Base-by-base conservation (phyloP, 1,140 invertebrate species). In the Drosophila obscura region DNA sequence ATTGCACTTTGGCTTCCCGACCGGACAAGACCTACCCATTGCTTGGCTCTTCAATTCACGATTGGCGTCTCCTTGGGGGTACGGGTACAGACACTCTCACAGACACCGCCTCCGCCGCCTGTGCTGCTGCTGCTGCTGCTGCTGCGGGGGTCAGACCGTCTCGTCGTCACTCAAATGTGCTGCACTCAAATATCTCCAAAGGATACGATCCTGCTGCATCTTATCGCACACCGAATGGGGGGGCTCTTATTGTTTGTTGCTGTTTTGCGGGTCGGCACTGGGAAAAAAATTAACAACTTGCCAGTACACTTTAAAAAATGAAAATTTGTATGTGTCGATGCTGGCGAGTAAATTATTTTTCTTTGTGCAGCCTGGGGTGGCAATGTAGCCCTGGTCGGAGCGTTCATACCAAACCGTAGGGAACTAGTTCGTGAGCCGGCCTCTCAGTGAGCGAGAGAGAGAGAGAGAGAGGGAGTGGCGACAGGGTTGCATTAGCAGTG, bases 251-350 rank as follows among this genome's bases (percentile, higher is more conserved):
- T 75, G 72, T 75, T 75, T 75, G 61, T 75, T 75, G 61, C 57
- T 63, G 61, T 75, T 13, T 39, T 11, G 35, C 51, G 64, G 60
- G 49, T 19, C 52, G 58, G 72, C 72, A 75, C 72, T 75, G 71
- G 13, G 61, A 75, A 75, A 75, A 75, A 75, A 65, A 74, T 74
- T 74, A 74, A 74, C 60, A 73, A 73, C 59, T 64, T 52, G 73
- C 44, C 43, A 56, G 59, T 73, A 73, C 71, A 73, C 71, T 73
- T 73, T 73, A 72, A 72, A 72, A 72, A 72, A 72, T 50, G 49
- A 61, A 73, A 73, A 73, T 73, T 64, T 51, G 28, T 8, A 41
- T 62, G 48, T 69, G 44, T 35, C n/a, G 64, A 64, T 67, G 66
- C 66, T 68, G 66, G 64, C 66, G 66, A 69, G 69, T 55, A 73